Conservation (phyloP, 2,113 vertebrate genomes). For the Ibidorhyncha struthersii region DNA sequence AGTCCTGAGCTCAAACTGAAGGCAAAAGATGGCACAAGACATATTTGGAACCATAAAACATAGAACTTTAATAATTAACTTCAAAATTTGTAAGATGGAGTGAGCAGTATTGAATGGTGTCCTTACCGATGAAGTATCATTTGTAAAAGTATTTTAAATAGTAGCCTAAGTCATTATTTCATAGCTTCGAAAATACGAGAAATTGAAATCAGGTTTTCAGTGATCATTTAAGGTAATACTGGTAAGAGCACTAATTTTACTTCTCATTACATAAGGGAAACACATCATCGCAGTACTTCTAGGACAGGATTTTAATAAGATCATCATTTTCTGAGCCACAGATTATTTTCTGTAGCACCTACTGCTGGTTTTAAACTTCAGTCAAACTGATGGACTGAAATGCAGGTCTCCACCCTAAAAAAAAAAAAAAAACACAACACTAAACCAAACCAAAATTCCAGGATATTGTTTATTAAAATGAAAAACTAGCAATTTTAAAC, state of each 20-base stretch:
- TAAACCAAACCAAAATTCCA: no score
- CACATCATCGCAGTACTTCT: fast-evolving
- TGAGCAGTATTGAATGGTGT: not conserved
- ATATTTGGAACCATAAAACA: not conserved
- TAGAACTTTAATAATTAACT: not conserved
- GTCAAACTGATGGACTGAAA: not conserved
- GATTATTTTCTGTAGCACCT: not conserved
- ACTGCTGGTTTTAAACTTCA: not conserved
- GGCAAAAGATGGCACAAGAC: not conserved
- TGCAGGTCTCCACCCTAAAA: not conserved
- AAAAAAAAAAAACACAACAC: no score
- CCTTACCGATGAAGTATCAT: not conserved
- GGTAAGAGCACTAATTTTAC: not conserved
- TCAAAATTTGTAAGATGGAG: not conserved
- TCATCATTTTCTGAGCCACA: not conserved
- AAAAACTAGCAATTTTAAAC: no score
- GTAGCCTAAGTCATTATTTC: not conserved
- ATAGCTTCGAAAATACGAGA: not conserved
- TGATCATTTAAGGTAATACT: not conserved
- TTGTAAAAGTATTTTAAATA: not conserved
- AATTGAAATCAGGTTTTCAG: not conserved
- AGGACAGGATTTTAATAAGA: not conserved
- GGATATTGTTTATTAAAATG: no score
- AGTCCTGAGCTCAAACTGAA: not conserved
- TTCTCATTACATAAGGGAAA: not conserved